These are phyloP conservation scores for Platysteira castanea DNA, from an alignment of 2,113 vertebrate species.

Conservation along the genomic window DNA sequence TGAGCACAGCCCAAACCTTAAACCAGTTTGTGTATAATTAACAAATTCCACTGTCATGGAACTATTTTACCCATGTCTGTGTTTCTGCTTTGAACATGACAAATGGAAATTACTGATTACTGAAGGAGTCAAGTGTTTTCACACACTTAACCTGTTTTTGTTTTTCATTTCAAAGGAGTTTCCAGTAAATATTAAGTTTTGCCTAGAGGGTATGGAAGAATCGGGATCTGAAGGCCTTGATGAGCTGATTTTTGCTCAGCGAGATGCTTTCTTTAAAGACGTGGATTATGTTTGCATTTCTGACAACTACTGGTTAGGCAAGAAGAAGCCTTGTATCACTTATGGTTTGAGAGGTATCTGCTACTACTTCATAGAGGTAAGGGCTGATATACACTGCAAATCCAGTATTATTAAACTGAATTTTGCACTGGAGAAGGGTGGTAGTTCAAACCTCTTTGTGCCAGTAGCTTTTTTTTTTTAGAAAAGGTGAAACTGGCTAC, in stretches of 20 bases:
- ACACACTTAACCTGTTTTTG: not conserved
- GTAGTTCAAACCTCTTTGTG: not conserved
- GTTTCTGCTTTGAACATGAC: not conserved
- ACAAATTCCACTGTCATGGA: not conserved
- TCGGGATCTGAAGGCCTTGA: slow-evolving; percentile 94
- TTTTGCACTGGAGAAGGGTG: not conserved
- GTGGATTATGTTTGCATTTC: slow-evolving; percentile 97
- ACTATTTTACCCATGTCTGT: not conserved
- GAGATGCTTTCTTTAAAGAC: slow-evolving; percentile 87
- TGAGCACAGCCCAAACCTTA: not conserved
- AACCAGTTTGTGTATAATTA: not conserved
- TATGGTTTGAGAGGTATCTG: slow-evolving; percentile 93
- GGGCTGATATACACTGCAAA: not conserved
- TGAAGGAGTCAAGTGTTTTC: not conserved
- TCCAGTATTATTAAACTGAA: not conserved
- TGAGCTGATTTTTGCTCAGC: slow-evolving; percentile 83
- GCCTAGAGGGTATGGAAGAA: slow-evolving; percentile 97
- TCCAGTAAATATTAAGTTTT: slow-evolving; percentile 95
- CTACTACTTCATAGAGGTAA: slow-evolving; percentile 89
- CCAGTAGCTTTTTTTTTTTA: not conserved
- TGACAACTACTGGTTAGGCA: slow-evolving; percentile 98
- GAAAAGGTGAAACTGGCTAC: not conserved
- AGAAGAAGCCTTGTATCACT: slow-evolving; percentile 94
- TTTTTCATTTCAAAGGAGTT: slow-evolving; percentile 76
- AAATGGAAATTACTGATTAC: not conserved